Evolutionary conservation across 2,888 invertebrate species (phyloP), one percentile per base, ranked within the genome.

Genomic region (Halictus quadricinctus): DNA sequence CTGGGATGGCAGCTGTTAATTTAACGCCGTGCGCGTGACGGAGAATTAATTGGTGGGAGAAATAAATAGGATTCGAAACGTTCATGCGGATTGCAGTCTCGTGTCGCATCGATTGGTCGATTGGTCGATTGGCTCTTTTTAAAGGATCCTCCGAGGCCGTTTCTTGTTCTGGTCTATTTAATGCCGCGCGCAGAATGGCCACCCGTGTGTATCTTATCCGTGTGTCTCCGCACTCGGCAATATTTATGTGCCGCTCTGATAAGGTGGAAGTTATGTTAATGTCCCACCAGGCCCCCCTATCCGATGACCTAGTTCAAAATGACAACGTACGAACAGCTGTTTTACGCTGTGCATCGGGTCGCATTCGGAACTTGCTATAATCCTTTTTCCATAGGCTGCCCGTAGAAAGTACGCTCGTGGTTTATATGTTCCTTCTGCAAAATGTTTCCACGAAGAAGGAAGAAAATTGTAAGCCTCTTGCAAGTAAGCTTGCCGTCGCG

Each of bases 281-380:
- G 82, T 75, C 46, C 70, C 12, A 69, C 36, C 75, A 46, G 50
- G 29, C 50, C 64, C 48, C 43, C 48, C n/a, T 72, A 72, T 75
- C 76, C 76, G 81, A 76, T 72, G 83, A 83, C 83, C 83, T 41
- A 75, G 64, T 81, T 83, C 72, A 58, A 83, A 81, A 83, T 81
- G 81, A 83, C 76, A 83, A 76, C 81, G 81, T 76, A 66, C 13
- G 76, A 64, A 81, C 81, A 83, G 72, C 76, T 83, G 83, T 46
- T 83, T 64, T 21, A 29, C 21, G 29, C 66, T 54, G 54, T n/a
- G 25, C 70, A 41, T 58, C 46, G 25, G 36, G 29, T 64, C 54
- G n/a, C 70, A 75, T 70, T 66, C 48, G 46, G 66, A 66, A 25
- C 7, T 36, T 6, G n/a, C 29, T 29, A 58, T 64, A 2, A 64